Conservation (phyloP, 2,113 vertebrate genomes). For the Cardinalis cardinalis region DNA sequence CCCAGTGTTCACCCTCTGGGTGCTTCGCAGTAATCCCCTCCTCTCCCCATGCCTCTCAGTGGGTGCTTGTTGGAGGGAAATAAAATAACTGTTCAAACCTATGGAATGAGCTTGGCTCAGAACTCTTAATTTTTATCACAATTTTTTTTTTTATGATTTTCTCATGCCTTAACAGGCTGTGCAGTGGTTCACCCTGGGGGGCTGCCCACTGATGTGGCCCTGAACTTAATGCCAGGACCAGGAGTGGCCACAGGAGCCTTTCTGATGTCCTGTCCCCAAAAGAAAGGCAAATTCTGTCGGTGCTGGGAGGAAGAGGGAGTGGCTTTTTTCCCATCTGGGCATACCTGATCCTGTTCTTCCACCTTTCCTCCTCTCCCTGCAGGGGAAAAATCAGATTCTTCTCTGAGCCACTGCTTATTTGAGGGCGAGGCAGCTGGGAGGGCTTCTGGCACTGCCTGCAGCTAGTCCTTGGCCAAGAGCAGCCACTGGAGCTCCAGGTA, state of each 20-base stretch:
- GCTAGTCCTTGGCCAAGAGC: neutral
- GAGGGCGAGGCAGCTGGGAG: neutral
- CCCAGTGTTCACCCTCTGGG: neutral
- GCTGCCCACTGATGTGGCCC: fast-evolving
- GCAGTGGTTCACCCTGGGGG: neutral
- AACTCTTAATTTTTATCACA: neutral
- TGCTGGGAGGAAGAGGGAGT: neutral
- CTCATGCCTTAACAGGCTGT: neutral
- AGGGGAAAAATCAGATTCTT: neutral
- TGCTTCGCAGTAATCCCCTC: neutral
- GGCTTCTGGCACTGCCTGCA: neutral
- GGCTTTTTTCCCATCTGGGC: neutral
- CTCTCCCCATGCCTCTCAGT: neutral
- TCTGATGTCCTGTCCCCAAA: neutral
- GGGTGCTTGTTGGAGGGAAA: neutral
- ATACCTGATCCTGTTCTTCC: neutral
- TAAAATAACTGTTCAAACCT: neutral
- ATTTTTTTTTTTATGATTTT: neutral
- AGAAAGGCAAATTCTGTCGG: neutral
- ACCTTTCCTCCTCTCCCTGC: neutral
- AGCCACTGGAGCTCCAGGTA: neutral
- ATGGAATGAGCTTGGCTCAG: neutral
- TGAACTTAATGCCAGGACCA: neutral
- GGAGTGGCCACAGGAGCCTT: neutral
- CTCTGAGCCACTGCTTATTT: neutral